These are phyloP conservation scores for Cynodonichthys magdalenae DNA, from an alignment of 2,797 vertebrate genomes.

Conservation along the genomic window DNA sequence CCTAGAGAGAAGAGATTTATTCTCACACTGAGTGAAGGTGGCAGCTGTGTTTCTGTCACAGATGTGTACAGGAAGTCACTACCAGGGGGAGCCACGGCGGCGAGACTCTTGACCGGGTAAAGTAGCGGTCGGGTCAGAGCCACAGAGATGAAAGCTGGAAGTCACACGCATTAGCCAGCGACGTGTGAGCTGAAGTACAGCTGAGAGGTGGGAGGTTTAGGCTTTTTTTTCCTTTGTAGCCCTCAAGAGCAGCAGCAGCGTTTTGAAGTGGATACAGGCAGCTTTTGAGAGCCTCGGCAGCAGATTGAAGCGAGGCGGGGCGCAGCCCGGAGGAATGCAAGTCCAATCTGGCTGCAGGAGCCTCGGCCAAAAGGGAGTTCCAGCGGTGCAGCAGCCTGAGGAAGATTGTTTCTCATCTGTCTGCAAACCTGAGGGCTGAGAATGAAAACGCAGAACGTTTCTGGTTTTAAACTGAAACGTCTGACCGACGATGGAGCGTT, in stretches of 20 bases:
- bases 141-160: slow-evolving; percentile 50
- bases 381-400: slow-evolving; percentile 27
- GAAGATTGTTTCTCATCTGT: slow-evolving; percentile 48
- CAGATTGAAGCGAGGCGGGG: slow-evolving; percentile 52
- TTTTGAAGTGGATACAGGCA: slow-evolving; percentile 74
- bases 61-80: slow-evolving; percentile 40
- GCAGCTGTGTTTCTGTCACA: slow-evolving; percentile 55
- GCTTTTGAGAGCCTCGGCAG: slow-evolving; percentile 56
- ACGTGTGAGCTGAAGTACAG: slow-evolving; percentile 53
- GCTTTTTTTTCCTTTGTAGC: slow-evolving; percentile 54
- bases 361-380: slow-evolving; percentile 44
- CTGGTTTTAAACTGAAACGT: slow-evolving; percentile 29
- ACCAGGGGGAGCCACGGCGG: slow-evolving; percentile 18
- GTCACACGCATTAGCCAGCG: slow-evolving; percentile 42
- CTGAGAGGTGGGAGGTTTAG: slow-evolving; percentile 50
- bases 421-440: slow-evolving; percentile 23
- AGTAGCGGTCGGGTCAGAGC: slow-evolving; percentile 46
- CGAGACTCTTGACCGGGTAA: slow-evolving; percentile 48
- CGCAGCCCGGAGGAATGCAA: slow-evolving; percentile 62
- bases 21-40: slow-evolving; percentile 23
- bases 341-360: slow-evolving; percentile 53
- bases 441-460: slow-evolving; percentile 20
- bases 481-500: slow-evolving; percentile 21
- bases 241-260: slow-evolving; percentile 59
- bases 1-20: not conserved